Conservation (phyloP, 2,797 vertebrate genomes). For the Streptopelia turtur region DNA sequence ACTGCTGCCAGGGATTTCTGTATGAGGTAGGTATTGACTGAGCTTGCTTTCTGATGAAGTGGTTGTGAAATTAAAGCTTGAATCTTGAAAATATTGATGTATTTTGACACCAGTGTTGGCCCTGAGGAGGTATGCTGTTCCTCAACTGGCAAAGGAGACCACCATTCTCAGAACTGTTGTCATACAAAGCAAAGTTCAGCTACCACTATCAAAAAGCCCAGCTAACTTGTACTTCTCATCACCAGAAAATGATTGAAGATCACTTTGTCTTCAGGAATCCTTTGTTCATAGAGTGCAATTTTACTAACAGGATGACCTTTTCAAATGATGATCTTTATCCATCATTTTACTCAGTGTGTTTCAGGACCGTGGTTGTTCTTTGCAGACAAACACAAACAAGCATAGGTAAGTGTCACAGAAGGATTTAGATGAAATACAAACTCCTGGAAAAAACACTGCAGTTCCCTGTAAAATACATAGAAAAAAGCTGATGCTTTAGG, state of each 20-base stretch:
- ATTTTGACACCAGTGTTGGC: background rate
- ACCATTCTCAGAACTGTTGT: background rate
- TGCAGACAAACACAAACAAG: background rate
- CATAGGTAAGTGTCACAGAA: background rate
- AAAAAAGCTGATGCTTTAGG: background rate
- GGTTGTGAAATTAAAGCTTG: background rate
- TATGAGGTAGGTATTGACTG: background rate
- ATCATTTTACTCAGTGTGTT: background rate
- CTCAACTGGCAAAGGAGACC: accelerated
- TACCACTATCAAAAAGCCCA: background rate
- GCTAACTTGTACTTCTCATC: background rate
- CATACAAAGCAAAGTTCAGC: background rate
- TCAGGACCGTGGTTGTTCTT: background rate
- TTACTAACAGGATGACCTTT: background rate
- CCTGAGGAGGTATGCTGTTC: background rate
- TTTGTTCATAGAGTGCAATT: background rate
- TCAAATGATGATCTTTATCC: background rate
- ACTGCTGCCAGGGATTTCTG: background rate
- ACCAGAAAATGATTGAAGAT: background rate
- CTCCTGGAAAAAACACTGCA: background rate
- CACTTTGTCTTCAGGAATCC: background rate
- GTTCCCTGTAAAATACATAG: background rate
- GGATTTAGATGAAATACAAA: background rate
- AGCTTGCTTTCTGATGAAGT: background rate
- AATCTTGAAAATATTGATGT: background rate